Evolutionary conservation across 2,113 vertebrate genomes (phyloP), one percentile per base, ranked within the genome.

Genomic region (Rhinogobius similis): DNA sequence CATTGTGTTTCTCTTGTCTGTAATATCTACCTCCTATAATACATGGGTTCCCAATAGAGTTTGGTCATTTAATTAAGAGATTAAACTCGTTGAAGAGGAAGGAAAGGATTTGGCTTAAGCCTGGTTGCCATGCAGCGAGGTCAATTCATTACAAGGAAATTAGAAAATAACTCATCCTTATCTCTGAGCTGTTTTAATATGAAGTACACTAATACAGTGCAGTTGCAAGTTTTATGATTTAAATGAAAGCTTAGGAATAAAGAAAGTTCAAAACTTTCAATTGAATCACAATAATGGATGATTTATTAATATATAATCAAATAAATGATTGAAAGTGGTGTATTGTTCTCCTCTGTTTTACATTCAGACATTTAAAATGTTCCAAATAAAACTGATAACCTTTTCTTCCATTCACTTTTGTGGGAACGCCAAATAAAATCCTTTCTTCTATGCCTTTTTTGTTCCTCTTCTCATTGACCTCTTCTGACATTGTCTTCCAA

Each of bases 41-140:
- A 72, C 74, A 62, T 77, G 20, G 46, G 62, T 87, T 43, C 78
- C 77, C 80, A 62, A 38, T 48, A 52, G 81, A 77, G 48, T 77
- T 73, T 68, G 67, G 66, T 59, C 67, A 59, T 88, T 78, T 88
- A 88, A 89, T 89, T 88, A 88, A 86, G 87, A 87, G 82, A 88
- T 88, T 88, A 88, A 55, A 86, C 82, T 81, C 73, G 2, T 27
- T 75, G 62, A 70, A 77, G 72, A 76, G 87, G 79, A 83, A 85
- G 81, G 81, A 84, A 82, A 78, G 78, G 82, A 85, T 83, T 86
- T 85, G 67, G 75, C 80, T 82, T 75, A 81, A 73, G 79, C 74
- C 69, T 81, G 68, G 81, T 59, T 72, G 74, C 66, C 69, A 53
- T 36, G 13, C 71, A 56, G 48, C 14, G 63, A 82, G 78, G 86